These are phyloP conservation scores for Catocala sponsa DNA, from an alignment of 2,888 invertebrate species.

Conservation along the genomic window DNA sequence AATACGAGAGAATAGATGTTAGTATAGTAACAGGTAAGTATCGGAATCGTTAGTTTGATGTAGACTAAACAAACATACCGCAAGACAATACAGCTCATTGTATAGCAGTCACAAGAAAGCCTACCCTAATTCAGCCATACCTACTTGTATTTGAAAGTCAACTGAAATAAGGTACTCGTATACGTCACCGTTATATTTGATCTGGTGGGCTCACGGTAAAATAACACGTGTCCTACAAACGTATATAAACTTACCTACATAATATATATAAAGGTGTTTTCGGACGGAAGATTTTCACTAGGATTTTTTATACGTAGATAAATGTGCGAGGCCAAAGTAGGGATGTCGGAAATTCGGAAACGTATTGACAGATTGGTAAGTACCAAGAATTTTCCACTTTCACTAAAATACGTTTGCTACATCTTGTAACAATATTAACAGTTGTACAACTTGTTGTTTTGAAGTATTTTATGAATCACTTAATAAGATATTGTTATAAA, in stretches of 20 bases:
- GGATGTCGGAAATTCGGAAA: slow-evolving; percentile 39
- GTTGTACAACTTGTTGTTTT: slow-evolving; percentile 36
- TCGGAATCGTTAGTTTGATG: too few species aligned
- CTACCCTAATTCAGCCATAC: slow-evolving; percentile 21
- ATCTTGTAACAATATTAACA: slow-evolving; percentile 32
- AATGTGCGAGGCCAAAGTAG: slow-evolving; percentile 41
- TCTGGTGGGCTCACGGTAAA: slow-evolving; percentile 55
- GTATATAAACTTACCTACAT: slow-evolving; percentile 51
- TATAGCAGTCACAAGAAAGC: slow-evolving; percentile 32
- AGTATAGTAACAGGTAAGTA: too few species aligned
- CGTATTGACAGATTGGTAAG: slow-evolving; percentile 39
- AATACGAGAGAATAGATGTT: too few species aligned
- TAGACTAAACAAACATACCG: too few species aligned
- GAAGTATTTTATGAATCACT: slow-evolving; percentile 47
- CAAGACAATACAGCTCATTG: slow-evolving; percentile 19
- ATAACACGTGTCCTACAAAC: slow-evolving; percentile 57
- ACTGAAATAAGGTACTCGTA: slow-evolving; percentile 37
- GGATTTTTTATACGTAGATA: slow-evolving; percentile 53
- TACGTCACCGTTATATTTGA: slow-evolving; percentile 60
- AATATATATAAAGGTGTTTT: slow-evolving; percentile 53
- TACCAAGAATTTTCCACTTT: slow-evolving; percentile 25
- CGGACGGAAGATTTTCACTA: slow-evolving; percentile 48
- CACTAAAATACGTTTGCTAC: slow-evolving; percentile 22
- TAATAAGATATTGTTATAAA: slow-evolving; percentile 66
- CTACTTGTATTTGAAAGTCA: slow-evolving; percentile 28